Percentiles rank a stretch among this genome's conserved stretches.
Evolutionary conservation across 2,797 vertebrate genomes (phyloP).

Genomic region (Pangasius macronema): DNA sequence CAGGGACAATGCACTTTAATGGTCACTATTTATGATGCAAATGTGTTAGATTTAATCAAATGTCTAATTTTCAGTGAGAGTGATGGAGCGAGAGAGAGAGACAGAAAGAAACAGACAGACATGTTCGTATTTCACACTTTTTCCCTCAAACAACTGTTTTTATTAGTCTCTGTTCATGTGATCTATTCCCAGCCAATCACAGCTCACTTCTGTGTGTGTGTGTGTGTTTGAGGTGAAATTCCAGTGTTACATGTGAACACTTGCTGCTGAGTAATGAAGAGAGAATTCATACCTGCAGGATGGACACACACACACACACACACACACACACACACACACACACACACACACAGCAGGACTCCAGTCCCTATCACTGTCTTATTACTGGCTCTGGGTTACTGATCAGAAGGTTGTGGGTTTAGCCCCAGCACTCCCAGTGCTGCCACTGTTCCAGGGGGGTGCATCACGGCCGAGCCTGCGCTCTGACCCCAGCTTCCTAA

Average conservation of each 20-base stretch:
- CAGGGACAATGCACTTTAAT: background rate
- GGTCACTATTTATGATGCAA: background rate
- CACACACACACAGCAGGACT: background rate
- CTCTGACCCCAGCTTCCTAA: background rate
- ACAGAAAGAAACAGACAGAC: background rate
- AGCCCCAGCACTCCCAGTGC: background rate
- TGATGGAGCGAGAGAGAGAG: background rate
- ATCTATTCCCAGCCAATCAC: conserved; percentile 27
- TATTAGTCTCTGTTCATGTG: background rate
- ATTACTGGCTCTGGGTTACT: background rate
- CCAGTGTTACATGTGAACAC: conserved; percentile 36
- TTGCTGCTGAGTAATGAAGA: conserved; percentile 36
- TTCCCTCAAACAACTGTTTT: background rate
- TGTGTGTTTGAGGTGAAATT: conserved; percentile 8
- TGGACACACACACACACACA: conserved; percentile 19
- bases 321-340: conserved; percentile 15
- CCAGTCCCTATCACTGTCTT: background rate
- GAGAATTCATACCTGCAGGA: conserved; percentile 37
- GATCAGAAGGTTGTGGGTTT: background rate
- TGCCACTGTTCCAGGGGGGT: background rate
- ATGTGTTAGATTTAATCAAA: too few relatives aligned
- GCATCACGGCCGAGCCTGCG: background rate
- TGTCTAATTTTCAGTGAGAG: background rate
- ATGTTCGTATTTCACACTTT: background rate
- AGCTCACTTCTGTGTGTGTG: conserved; percentile 12